These are phyloP conservation scores for Spisula subtruncata DNA, from an alignment of 2,888 invertebrate genomes.

Conservation along the genomic window DNA sequence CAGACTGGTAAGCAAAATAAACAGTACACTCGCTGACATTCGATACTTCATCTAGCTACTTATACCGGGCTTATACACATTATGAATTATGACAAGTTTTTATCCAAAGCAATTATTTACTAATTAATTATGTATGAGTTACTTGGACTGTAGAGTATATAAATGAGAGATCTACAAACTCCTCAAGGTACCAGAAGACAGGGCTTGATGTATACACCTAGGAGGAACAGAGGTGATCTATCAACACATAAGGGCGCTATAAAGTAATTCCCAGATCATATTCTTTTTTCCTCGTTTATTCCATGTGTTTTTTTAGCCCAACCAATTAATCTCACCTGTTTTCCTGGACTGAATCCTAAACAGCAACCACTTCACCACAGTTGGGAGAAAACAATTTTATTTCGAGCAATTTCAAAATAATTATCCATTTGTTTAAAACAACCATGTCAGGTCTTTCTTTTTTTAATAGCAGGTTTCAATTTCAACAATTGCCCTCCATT, in stretches of 20 bases:
- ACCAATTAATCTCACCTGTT: too few relatives aligned
- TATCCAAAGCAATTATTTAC: conserved; percentile 27
- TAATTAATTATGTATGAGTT: conserved; percentile 21
- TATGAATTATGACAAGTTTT: conserved; percentile 21
- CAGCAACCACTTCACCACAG: too few relatives aligned
- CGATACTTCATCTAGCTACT: background rate
- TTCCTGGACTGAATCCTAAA: too few relatives aligned
- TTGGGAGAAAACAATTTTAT: too few relatives aligned
- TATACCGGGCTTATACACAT: background rate
- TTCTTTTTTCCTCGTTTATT: too few relatives aligned
- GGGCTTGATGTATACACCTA: background rate
- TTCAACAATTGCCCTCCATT: too few relatives aligned
- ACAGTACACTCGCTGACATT: background rate
- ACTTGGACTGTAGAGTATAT: background rate
- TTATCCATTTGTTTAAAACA: too few relatives aligned
- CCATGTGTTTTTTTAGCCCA: too few relatives aligned
- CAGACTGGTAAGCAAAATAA: background rate
- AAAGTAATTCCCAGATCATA: too few relatives aligned
- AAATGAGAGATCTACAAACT: background rate
- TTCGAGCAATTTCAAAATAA: too few relatives aligned
- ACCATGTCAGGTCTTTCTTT: too few relatives aligned
- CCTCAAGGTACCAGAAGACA: background rate
- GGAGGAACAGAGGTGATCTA: background rate
- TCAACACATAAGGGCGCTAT: background rate
- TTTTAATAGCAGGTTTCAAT: too few relatives aligned